Conservation (phyloP, 2,888 invertebrate species). For the Napeogenes sylphis region DNA sequence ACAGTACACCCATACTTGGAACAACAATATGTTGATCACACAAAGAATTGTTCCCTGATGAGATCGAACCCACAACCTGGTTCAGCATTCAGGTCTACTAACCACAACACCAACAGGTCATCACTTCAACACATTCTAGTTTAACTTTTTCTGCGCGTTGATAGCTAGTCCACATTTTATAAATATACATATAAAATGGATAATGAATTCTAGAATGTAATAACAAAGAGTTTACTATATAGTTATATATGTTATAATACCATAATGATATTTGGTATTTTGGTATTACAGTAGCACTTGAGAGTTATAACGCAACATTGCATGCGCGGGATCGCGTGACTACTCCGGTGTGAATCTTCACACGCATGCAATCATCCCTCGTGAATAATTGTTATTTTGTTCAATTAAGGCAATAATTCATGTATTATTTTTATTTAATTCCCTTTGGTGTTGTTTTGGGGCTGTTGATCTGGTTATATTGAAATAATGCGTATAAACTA, state of each 20-base stretch:
- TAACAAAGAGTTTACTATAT: not conserved
- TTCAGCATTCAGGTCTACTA: too few species aligned
- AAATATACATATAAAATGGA: too few species aligned
- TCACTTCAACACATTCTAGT: too few species aligned
- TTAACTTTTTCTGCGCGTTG: too few species aligned
- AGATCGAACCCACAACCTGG: too few species aligned
- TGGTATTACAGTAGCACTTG: not conserved
- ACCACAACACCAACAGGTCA: too few species aligned
- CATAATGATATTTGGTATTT: constrained; percentile 5
- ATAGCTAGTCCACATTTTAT: too few species aligned
- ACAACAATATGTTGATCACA: too few species aligned
- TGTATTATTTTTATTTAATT: not conserved
- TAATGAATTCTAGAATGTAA: not conserved
- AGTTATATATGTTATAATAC: not conserved
- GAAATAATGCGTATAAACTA: too few species aligned
- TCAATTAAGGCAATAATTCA: not conserved
- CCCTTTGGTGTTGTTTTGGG: not conserved
- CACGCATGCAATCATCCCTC: constrained; percentile 60
- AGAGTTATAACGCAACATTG: constrained; percentile 2
- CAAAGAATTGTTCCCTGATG: too few species aligned
- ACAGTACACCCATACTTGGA: too few species aligned
- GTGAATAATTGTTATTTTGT: constrained; percentile 30
- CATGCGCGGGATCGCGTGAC: constrained; percentile 53
- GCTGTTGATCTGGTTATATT: not conserved
- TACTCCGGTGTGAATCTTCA: constrained; percentile 59